phyloP scores from a whole-genome alignment of 2,113 vertebrate species.

The Columba livia region DNA sequence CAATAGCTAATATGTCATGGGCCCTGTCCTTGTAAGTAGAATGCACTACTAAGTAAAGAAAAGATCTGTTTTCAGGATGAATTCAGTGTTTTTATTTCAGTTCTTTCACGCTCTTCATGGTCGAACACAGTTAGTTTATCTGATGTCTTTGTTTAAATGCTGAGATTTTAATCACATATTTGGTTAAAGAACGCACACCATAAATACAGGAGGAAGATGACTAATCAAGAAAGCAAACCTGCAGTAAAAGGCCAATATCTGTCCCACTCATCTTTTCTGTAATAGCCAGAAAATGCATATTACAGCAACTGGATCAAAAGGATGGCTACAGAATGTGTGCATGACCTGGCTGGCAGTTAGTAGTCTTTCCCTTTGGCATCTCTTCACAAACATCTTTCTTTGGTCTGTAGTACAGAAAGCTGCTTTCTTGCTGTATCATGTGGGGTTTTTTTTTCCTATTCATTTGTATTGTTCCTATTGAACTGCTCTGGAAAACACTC shows the following conservation, averaged over 20 bases:
- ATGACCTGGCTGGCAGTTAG: no score
- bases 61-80: not conserved
- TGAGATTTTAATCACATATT: not conserved
- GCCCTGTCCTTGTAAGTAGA: not conserved
- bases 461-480: not conserved
- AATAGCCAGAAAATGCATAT: not conserved
- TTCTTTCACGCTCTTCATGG: not conserved
- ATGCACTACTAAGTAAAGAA: not conserved
- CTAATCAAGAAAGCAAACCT: not conserved
- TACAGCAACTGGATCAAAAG: not conserved
- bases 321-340: not conserved
- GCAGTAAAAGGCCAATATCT: not conserved
- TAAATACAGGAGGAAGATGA: not conserved
- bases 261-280: not conserved
- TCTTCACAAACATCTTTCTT: not conserved
- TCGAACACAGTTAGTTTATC: not conserved
- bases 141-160: not conserved
- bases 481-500: not conserved
- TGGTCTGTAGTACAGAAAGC: not conserved
- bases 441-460: not conserved
- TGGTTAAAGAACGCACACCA: not conserved
- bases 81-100: not conserved
- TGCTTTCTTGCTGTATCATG: not conserved
- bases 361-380: not conserved
- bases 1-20: not conserved